These are phyloP conservation scores for Nibea albiflora DNA, from an alignment of 2,113 vertebrate genomes.

Conservation along the genomic window DNA sequence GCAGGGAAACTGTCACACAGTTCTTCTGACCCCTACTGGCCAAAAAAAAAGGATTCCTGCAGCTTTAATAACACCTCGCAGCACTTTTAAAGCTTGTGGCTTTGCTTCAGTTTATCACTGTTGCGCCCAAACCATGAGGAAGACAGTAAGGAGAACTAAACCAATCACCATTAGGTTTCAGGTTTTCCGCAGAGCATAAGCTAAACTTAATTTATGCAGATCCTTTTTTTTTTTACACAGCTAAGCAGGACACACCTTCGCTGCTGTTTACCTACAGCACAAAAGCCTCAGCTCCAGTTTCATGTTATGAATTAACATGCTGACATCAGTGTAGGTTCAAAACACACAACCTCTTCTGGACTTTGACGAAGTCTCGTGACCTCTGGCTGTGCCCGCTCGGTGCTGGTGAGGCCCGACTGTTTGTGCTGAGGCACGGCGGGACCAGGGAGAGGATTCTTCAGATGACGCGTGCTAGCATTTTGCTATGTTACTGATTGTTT, in stretches of 20 bases:
- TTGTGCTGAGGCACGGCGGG: conserved; percentile 62
- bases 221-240: neutral
- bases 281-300: neutral
- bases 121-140: neutral
- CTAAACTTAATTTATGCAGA: conserved; percentile 30
- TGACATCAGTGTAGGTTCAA: neutral
- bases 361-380: conserved; percentile 62
- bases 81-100: conserved; percentile 40
- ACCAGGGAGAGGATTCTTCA: conserved; percentile 73
- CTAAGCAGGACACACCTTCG: conserved; percentile 10
- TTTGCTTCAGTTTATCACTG: conserved; percentile 30
- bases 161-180: neutral
- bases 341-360: conserved; percentile 16
- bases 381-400: conserved; percentile 41
- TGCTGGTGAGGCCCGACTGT: conserved; percentile 72
- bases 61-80: conserved; percentile 45
- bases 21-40: conserved; percentile 10
- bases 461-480: conserved; percentile 25
- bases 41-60: conserved; percentile 31
- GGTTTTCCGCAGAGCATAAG: conserved; percentile 44
- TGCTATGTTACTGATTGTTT: conserved; percentile 63
- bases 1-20: neutral
- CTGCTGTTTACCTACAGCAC: conserved; percentile 20
- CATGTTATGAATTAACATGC: conserved; percentile 8
- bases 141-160: neutral